phyloP scores from a whole-genome alignment of 2,797 vertebrate species.

The Sebastes cheni region DNA sequence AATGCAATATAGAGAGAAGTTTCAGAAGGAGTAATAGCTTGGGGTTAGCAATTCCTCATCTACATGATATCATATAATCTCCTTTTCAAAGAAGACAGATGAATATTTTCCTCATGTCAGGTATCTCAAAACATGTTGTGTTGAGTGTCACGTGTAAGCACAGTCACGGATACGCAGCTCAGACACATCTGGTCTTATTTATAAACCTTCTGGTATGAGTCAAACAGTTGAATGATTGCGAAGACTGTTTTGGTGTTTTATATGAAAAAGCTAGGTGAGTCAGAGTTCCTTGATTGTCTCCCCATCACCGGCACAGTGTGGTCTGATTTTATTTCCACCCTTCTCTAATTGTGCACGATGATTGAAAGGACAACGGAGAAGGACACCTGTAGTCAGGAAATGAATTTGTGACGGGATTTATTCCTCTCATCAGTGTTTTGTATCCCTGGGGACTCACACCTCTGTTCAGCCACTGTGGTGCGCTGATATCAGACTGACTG shows the following conservation, averaged over 20 bases:
- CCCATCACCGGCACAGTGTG: background rate
- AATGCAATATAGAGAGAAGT: slow-evolving; percentile 29
- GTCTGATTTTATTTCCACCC: background rate
- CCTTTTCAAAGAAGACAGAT: slow-evolving; percentile 22
- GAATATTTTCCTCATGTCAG: slow-evolving; percentile 28
- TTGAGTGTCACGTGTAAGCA: background rate
- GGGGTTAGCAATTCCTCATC: slow-evolving; percentile 10
- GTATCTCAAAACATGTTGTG: background rate
- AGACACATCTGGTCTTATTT: slow-evolving; percentile 7
- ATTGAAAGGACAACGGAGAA: slow-evolving; percentile 42
- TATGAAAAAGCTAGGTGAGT: slow-evolving; percentile 11
- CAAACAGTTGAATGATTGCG: background rate
- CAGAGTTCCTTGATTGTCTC: too few species aligned
- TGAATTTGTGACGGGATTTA: background rate
- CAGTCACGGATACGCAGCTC: background rate
- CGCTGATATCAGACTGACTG: background rate
- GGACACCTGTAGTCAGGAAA: slow-evolving; percentile 30
- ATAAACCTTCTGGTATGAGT: background rate
- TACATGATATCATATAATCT: slow-evolving; percentile 9
- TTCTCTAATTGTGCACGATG: slow-evolving; percentile 8
- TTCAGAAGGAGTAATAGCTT: slow-evolving; percentile 17
- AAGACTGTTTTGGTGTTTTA: slow-evolving; percentile 10
- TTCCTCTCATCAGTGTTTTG: slow-evolving; percentile 13
- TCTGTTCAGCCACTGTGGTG: background rate
- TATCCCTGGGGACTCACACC: background rate